Evolutionary conservation across 2,888 invertebrate species (phyloP).

Genomic region (Pachymerium ferrugineum): DNA sequence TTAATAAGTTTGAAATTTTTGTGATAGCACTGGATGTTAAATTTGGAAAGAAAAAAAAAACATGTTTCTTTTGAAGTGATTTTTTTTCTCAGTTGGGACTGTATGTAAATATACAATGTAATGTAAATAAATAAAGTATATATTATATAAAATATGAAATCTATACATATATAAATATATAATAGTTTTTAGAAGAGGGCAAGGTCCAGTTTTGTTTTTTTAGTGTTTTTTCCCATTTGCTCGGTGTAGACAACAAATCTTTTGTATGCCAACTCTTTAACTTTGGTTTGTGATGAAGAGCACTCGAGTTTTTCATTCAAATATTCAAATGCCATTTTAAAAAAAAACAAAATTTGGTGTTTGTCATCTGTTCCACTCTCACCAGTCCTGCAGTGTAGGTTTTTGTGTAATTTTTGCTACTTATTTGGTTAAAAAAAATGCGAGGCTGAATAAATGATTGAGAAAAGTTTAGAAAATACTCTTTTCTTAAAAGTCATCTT

Average conservation of each 20-base stretch:
- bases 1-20: not conserved
- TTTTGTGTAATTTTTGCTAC: not conserved
- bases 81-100: not conserved
- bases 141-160: not conserved
- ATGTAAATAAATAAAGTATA: not conserved
- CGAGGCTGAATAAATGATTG: not conserved
- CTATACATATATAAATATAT: not conserved
- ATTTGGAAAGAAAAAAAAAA: not conserved
- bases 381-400: not conserved
- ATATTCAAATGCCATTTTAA: too few species aligned
- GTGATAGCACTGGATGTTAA: not conserved
- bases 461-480: not conserved
- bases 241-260: not conserved
- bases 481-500: not conserved
- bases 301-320: too few species aligned
- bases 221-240: not conserved
- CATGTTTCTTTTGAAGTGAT: not conserved
- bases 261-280: not conserved
- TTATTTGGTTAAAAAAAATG: not conserved
- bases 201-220: not conserved
- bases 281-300: not conserved
- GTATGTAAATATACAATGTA: not conserved
- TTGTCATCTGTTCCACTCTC: not conserved
- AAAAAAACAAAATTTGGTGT: not conserved
- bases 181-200: not conserved